Evolutionary conservation across 2,113 vertebrate species (phyloP), one percentile per base, ranked within the genome.

Genomic region (Symphodus melops): DNA sequence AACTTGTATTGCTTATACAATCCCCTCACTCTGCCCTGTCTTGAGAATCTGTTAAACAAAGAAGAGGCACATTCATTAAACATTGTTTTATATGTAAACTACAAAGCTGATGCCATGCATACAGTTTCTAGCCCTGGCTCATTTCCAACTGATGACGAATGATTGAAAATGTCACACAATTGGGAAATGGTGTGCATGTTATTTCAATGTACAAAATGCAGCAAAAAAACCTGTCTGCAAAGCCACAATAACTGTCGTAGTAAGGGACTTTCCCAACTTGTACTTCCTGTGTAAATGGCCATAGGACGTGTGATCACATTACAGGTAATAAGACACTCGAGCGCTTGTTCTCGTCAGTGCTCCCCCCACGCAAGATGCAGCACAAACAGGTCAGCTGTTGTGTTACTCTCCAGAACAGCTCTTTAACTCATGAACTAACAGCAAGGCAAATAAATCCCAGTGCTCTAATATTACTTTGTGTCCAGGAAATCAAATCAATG

Each of bases 251-350:
- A 33, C 4, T 5, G 28, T 5, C 6, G 66, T 61, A n/a, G 9
- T 36, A 7, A 39, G 81, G 72, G 53, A 60, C 52, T 72, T 81
- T 52, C 61, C 59, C 39, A 37, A n/a, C 53, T 12, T 73, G 39
- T 71, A 23, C 13, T 21, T n/a, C 1, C 36, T 54, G n/a, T 25
- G 49, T 75, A 39, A 72, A 77, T 75, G 42, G 12, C 55, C 44
- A 57, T 23, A 68, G 54, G 41, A 44, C 13, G 28, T 64, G 74
- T 61, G 79, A 86, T 94, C 90, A 77, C 65, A 68, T 93, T 92
- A 84, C 89, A 88, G 67, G 88, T 90, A 92, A 92, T 67, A 61
- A 82, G 83, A 92, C 71, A 92, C 90, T 42, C 52, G 69, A 46
- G n/a, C 75, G 65, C 76, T 77, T 81, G 63, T 75, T 77, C 58